These are phyloP conservation scores for Petaurus breviceps DNA, from an alignment of 2,113 vertebrate species.

Conservation along the genomic window DNA sequence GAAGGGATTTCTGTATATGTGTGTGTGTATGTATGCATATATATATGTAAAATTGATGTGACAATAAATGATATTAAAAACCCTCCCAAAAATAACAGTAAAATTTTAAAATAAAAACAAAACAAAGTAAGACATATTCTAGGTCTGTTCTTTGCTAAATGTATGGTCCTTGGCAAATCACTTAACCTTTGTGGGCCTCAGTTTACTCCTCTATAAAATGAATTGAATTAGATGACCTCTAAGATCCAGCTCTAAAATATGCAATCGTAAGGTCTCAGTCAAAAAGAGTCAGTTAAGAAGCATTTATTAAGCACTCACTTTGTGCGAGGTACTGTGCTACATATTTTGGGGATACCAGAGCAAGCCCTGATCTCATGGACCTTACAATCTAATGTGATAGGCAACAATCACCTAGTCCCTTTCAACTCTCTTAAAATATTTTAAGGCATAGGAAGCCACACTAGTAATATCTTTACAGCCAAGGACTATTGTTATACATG, in stretches of 20 bases:
- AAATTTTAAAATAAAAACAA: neutral
- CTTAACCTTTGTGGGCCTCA: neutral
- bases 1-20: neutral
- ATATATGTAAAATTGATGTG: neutral
- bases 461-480: neutral
- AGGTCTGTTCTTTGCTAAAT: neutral
- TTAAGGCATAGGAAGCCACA: neutral
- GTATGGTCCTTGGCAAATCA: neutral
- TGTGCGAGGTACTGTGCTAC: neutral
- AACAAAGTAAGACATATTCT: neutral
- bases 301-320: neutral
- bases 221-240: neutral
- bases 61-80: neutral
- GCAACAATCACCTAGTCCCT: neutral
- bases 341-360: neutral
- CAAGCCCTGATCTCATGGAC: neutral
- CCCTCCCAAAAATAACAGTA: neutral
- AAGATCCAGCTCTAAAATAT: neutral
- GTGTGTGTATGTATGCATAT: neutral
- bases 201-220: neutral
- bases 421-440: neutral
- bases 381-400: neutral
- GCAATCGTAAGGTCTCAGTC: neutral
- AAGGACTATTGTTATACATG: neutral
- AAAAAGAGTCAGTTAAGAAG: neutral